Conservation (phyloP, 2,888 invertebrate species). For the Trissolcus brochymenae region DNA sequence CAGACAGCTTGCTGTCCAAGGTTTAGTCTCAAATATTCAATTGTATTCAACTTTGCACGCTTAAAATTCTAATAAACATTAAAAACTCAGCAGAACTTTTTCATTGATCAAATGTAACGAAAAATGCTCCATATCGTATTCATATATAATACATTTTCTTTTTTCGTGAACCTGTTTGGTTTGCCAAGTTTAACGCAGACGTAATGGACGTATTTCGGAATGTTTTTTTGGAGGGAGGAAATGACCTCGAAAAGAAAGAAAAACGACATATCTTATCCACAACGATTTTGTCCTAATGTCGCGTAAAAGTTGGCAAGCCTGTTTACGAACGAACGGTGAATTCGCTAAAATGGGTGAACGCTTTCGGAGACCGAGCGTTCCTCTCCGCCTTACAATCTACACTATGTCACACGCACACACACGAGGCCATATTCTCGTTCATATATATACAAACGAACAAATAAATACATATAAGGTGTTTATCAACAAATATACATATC, state of each 20-base stretch:
- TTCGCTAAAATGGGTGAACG: constrained; percentile 38
- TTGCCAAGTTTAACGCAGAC: constrained; percentile 19
- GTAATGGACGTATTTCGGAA: constrained; percentile 12
- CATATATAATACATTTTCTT: constrained; percentile 27
- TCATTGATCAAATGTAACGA: constrained; percentile 39
- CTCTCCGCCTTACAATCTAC: constrained; percentile 42
- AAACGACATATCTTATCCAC: constrained; percentile 5
- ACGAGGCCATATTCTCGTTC: constrained; percentile 44
- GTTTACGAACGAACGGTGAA: constrained; percentile 32
- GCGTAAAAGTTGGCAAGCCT: constrained; percentile 26
- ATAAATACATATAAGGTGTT: too few relatives aligned
- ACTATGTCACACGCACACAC: constrained; percentile 49
- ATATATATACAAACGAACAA: constrained; percentile 16
- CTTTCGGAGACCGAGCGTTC: constrained; percentile 27
- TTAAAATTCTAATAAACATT: constrained; percentile 1
- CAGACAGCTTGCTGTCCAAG: too few relatives aligned
- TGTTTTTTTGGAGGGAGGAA: constrained; percentile 9
- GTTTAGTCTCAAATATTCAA: too few relatives aligned
- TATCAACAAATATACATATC: constrained; percentile 3
- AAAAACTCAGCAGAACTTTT: constrained; percentile 18
- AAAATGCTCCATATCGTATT: constrained; percentile 41
- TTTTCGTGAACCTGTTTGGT: constrained; percentile 15
- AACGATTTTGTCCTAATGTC: constrained; percentile 1
- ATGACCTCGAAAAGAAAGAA: too few relatives aligned
- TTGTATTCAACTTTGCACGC: too few relatives aligned